Base-by-base conservation (phyloP, 2,888 invertebrate genomes). In the Phengaris arion region DNA sequence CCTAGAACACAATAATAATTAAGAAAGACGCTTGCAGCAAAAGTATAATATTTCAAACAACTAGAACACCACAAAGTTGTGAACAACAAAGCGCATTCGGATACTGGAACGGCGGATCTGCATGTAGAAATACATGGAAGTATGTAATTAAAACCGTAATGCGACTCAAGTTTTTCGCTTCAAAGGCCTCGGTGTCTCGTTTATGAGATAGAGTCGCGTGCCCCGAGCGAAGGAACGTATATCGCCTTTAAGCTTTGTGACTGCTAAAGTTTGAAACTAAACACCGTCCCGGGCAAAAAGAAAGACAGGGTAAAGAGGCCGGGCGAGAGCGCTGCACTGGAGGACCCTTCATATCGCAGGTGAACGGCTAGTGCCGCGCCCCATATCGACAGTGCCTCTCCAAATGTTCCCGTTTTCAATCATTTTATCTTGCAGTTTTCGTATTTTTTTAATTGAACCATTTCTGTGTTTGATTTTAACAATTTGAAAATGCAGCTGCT, bases 271-370 rank as follows among this genome's bases (percentile, higher is more conserved):
- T 77, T 75, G 77, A 68, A 78, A 79, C 81, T 79, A 78, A 81
- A 80, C 79, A 78, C 78, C 74, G 79, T 45, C 64, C 76, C 72
- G 55, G 69, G 81, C 76, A 81, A 83, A 84, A 85, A 84, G 83
- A 81, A 84, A 85, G 85, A 85, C 86, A 87, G 79, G 83, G 84
- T 84, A 87, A 89, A 89, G 88, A 86, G 89, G 88, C 86, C 86
- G 86, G 77, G 81, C 68, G 52, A 55, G 69, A 75, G 75, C 69
- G 69, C 75, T 68, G 54, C 54, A 55, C 68, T 85, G 81, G 77
- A 90, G 89, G 79, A 83, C 86, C 80, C 90, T 90, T 87, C 83
- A 85, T 85, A 88, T 88, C 88, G 87, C 89, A 89, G 89, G 89
- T 90, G 89, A 86, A 82, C 80, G 77, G 79, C 57, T 79, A 82